Percentiles rank a stretch among this genome's conserved stretches.
phyloP scores from a whole-genome alignment of 2,888 invertebrate genomes.

The Drosophila leonis region DNA sequence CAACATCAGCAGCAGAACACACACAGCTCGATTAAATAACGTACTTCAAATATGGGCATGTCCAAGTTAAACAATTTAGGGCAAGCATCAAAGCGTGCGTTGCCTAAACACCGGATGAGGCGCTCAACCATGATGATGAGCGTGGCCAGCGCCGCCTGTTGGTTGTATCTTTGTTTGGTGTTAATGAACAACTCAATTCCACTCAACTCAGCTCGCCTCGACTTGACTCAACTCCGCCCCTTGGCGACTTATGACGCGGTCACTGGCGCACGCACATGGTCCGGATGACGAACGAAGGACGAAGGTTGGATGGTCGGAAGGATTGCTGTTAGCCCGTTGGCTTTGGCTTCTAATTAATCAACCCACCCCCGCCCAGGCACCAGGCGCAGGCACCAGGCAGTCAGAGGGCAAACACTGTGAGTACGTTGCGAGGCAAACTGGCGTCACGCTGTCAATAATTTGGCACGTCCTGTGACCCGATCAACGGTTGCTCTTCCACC shows the following conservation, averaged over 20 bases:
- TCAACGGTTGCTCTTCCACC: conserved; percentile 14
- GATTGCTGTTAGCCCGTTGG: conserved; percentile 36
- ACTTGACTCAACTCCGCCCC: conserved; percentile 35
- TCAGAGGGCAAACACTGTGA: conserved; percentile 27
- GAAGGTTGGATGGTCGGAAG: conserved; percentile 1
- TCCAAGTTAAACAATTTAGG: conserved; percentile 24
- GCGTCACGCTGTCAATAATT: conserved; percentile 75
- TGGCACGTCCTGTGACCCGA: conserved; percentile 68
- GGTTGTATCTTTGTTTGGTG: conserved; percentile 37
- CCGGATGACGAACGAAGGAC: conserved; percentile 5
- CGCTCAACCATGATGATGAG: conserved; percentile 3
- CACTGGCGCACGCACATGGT: conserved; percentile 14
- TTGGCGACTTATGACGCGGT: conserved; percentile 59
- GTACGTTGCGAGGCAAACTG: conserved; percentile 20
- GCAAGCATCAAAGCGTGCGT: conserved; percentile 19
- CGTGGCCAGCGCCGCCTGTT: conserved; percentile 9
- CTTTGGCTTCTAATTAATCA: conserved; percentile 74
- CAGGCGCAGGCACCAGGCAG: conserved; percentile 5
- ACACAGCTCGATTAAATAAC: conserved; percentile 10
- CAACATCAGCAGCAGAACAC: background rate
- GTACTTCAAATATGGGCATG: conserved; percentile 6
- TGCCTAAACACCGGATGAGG: conserved; percentile 21
- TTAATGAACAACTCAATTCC: conserved; percentile 52
- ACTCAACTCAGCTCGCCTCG: conserved; percentile 28
- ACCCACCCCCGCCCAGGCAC: conserved; percentile 40